Base-by-base conservation (phyloP, 2,888 invertebrate genomes). In the Stenoptilia bipunctidactyla region DNA sequence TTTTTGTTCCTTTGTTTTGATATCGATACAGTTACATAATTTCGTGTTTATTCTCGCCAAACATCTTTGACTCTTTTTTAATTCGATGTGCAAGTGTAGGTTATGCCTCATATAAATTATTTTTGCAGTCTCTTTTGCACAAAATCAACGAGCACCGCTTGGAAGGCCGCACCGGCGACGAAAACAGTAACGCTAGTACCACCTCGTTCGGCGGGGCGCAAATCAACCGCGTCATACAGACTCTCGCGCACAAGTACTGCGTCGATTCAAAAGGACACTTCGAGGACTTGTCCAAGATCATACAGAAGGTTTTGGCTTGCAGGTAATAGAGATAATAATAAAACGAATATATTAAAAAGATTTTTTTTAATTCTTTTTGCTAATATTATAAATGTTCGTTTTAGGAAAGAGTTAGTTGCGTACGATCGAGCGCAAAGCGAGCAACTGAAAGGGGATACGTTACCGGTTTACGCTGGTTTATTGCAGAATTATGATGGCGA, bases 231-330 rank as follows among this genome's bases (percentile, higher is more conserved):
- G 93, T 94, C 38, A 97, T 98, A 55, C 97, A 98, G 66, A 89
- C 94, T 50, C 85, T 98, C 33, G 97, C 97, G 1, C 96, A 96
- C 68, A 94, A 95, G 63, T 98, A 98, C 74, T 96, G 97, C 67
- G 92, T 91, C 36, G 98, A 98, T 57, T 97, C 97, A 65, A 95
- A 95, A 67, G 91, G 92, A 3, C 93, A 96, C 5, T 98, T 97
- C 68, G 98, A 98, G 61, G 98, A 98, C 62, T 86, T 98, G 1
- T 96, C 92, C 60, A 92, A 92, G 73, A 92, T 92, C 47, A 92
- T 92, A 51, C 92, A 96, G 85, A 92, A 94, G 64, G 96, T 97
- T 14, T 84, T 96, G 48, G 96, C 97, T 0, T 96, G 96, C 62
- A 91, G 87, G 87, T 87, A 20, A 20, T 20, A 20, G 8, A 20